Evolutionary conservation across 2,888 invertebrate species (phyloP), one percentile per base, ranked within the genome.

Genomic region (Perithous albicinctus): DNA sequence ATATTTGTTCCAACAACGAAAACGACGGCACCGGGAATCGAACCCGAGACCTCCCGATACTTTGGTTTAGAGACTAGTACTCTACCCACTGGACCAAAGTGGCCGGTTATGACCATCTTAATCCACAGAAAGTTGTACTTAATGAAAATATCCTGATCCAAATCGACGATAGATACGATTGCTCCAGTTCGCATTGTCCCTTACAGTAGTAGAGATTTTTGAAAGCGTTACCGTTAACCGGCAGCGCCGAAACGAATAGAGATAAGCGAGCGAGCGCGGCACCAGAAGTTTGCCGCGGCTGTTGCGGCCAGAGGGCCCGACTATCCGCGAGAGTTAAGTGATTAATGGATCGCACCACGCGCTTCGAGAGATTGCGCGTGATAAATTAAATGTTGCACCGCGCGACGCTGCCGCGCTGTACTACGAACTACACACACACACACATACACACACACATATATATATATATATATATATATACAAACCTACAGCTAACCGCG

Each of bases 261-360:
- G 82, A 78, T 74, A 78, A 82, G 78, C 64, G 46, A 51, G 29
- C 32, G 54, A 18, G 41, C 59, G 43, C 70, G 54, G 61, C 63
- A 74, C 70, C 41, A 38, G 43, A 64, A 74, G 69, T 46, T 69
- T 72, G 41, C 43, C 67, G 73, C 20, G 20, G 43, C 46, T 51
- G 74, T 63, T 61, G 35, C 26, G 35, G 41, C 43, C 74, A 61
- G 73, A n/a, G 41, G 46, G 29, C 61, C 46, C 64, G 74, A 72
- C 74, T 72, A 78, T 78, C 75, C 82, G 72, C 66, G 46, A 70
- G 74, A 74, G 77, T 74, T 66, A 74, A 74, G 78, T 83, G 83
- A 83, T 83, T 78, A 83, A 83, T 83, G 77, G 70, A 83, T 83
- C 66, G 78, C 82, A 82, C 82, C 78, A 78, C 78, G 75, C 78